Percentiles rank a stretch among this genome's conserved stretches.
phyloP scores from a whole-genome alignment of 2,888 invertebrate genomes.

The Malachius bipustulatus region DNA sequence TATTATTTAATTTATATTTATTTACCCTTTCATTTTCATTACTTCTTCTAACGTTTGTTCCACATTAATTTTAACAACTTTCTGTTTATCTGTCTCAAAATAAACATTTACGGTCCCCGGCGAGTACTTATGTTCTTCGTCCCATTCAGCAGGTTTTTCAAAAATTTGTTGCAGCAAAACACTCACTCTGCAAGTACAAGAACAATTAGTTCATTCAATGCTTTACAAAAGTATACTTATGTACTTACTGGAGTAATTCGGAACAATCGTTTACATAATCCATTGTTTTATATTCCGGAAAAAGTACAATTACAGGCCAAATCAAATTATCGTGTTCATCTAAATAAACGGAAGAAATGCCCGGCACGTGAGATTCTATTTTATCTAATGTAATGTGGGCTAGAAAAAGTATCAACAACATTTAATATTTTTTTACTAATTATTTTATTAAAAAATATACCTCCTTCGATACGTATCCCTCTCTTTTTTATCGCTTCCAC shows the following conservation, averaged over 20 bases:
- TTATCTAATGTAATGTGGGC: constrained; percentile 39
- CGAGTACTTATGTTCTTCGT: constrained; percentile 51
- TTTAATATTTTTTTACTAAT: background rate
- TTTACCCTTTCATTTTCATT: constrained; percentile 45
- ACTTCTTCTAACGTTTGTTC: constrained; percentile 47
- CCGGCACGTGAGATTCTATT: constrained; percentile 53
- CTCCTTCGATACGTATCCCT: constrained; percentile 44
- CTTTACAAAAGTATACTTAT: constrained; percentile 4
- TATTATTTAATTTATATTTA: too few relatives aligned
- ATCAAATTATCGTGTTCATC: constrained; percentile 47
- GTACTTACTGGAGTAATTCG: constrained; percentile 51
- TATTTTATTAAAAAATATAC: constrained; percentile 23
- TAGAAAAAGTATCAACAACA: constrained; percentile 17
- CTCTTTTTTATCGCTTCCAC: constrained; percentile 37
- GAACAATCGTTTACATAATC: constrained; percentile 77
- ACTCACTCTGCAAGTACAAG: constrained; percentile 38
- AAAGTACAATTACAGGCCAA: constrained; percentile 83
- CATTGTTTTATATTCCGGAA: constrained; percentile 77
- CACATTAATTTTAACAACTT: constrained; percentile 46
- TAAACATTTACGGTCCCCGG: constrained; percentile 53
- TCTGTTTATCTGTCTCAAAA: constrained; percentile 54
- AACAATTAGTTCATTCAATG: too few relatives aligned
- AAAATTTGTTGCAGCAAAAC: constrained; percentile 57
- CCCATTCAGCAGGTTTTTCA: constrained; percentile 59
- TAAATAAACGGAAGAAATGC: constrained; percentile 53